A percentile compares a stretch with the other conserved stretches of the same genome.
These are phyloP conservation scores for Sebastes vulpes DNA, from an alignment of 2,797 vertebrate genomes.

Conservation along the genomic window DNA sequence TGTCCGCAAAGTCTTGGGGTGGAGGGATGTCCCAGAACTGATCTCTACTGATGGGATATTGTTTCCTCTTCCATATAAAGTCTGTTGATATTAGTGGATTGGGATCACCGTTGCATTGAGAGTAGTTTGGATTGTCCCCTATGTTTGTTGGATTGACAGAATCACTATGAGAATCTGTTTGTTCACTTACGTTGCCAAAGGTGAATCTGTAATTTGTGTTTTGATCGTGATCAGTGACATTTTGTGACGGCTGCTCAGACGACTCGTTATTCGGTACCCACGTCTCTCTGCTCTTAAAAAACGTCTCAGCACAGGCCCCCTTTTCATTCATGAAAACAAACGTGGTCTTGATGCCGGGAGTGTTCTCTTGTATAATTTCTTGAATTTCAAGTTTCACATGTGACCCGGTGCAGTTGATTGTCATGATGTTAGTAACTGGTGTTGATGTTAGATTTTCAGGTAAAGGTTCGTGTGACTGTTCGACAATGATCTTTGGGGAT, in stretches of 20 bases:
- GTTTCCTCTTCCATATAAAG: conserved; percentile 50
- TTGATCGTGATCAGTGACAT: conserved; percentile 38
- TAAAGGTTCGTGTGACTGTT: conserved; percentile 63
- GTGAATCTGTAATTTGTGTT: conserved; percentile 74
- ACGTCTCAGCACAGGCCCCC: conserved; percentile 50
- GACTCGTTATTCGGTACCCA: conserved; percentile 34
- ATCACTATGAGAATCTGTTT: background rate
- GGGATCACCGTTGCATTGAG: conserved; percentile 61
- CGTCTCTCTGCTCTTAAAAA: conserved; percentile 33
- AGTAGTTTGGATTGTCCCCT: conserved; percentile 66
- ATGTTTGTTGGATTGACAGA: conserved; percentile 34
- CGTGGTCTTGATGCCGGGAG: conserved; percentile 62
- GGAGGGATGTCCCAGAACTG: conserved; percentile 72
- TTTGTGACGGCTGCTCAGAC: background rate
- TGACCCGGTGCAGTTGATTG: conserved; percentile 75
- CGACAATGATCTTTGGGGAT: conserved; percentile 74
- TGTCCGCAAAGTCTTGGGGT: conserved; percentile 81
- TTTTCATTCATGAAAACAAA: conserved; percentile 66
- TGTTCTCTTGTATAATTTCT: conserved; percentile 61
- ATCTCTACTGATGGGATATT: conserved; percentile 51
- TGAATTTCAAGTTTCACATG: conserved; percentile 86
- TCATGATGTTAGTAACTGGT: conserved; percentile 77
- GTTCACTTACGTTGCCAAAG: conserved; percentile 53
- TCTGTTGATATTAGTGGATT: conserved; percentile 48
- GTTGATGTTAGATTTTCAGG: conserved; percentile 21